These are phyloP conservation scores for Cariama cristata DNA, from an alignment of 2,113 vertebrate species.

Conservation along the genomic window DNA sequence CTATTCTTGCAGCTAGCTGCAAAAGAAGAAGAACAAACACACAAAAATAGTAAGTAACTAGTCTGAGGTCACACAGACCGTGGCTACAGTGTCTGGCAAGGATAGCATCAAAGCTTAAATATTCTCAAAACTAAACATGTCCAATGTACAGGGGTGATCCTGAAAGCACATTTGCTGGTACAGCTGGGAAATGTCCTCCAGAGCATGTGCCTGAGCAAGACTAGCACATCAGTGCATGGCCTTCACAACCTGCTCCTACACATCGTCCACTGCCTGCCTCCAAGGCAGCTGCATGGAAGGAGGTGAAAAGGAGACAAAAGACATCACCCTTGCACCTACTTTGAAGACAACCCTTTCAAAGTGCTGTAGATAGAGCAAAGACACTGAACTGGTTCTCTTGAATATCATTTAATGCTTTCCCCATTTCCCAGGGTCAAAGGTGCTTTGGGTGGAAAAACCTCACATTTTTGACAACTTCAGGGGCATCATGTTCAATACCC, in stretches of 20 bases:
- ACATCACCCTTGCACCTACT: not conserved
- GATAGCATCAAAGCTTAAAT: not conserved
- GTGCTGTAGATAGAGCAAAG: not conserved
- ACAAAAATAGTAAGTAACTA: not conserved
- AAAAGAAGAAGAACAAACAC: not conserved
- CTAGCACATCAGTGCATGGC: rapidly evolving
- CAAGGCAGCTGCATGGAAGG: not conserved
- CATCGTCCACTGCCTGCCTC: not conserved
- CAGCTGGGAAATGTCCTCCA: not conserved
- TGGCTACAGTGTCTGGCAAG: not conserved
- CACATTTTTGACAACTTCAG: not conserved
- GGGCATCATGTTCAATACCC: not conserved
- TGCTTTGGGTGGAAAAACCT: not conserved
- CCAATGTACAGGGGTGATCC: not conserved
- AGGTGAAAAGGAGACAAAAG: not conserved
- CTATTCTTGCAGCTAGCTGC: not conserved
- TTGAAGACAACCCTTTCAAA: not conserved
- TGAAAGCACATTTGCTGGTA: not conserved
- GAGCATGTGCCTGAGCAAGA: not conserved
- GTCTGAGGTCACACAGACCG: not conserved
- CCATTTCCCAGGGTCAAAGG: not conserved
- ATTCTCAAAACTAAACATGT: not conserved
- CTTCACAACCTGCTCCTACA: not conserved
- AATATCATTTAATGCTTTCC: not conserved
- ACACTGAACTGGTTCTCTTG: not conserved